Percentiles rank a stretch among this genome's conserved stretches.
These are phyloP conservation scores for Phylloscopus trochilus DNA, from an alignment of 2,113 vertebrate genomes.

Conservation along the genomic window DNA sequence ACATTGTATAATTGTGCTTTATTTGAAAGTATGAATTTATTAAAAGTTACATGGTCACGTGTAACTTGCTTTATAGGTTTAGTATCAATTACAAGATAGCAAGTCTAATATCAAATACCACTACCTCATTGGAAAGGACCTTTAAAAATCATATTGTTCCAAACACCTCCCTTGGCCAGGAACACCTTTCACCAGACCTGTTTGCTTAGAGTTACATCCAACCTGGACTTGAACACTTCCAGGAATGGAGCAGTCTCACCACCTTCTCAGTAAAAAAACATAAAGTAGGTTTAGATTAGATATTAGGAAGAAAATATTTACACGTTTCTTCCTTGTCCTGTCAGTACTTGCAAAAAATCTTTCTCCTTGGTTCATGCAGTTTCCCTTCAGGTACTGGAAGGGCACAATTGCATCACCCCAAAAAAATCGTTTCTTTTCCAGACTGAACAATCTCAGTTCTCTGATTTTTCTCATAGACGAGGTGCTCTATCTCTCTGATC, in stretches of 20 bases:
- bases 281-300: not conserved
- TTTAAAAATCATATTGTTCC: not conserved
- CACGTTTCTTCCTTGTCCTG: rapidly evolving
- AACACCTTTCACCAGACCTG: not conserved
- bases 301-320: not conserved
- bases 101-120: not conserved
- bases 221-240: not conserved
- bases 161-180: not conserved
- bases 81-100: not conserved
- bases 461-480: not conserved
- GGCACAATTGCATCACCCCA: rapidly evolving
- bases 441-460: not conserved
- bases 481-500: not conserved
- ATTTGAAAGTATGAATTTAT: not conserved
- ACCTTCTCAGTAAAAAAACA: not conserved
- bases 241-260: not conserved
- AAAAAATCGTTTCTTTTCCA: not conserved
- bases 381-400: not conserved
- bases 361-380: not conserved
- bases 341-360: not conserved
- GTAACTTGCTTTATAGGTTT: not conserved
- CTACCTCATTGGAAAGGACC: not conserved
- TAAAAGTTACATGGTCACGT: not conserved
- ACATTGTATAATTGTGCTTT: not conserved
- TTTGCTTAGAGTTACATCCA: not conserved